Percentiles rank a stretch among this genome's conserved stretches.
Evolutionary conservation across 2,888 invertebrate species (phyloP).

Genomic region (Eumerus sabulonum): DNA sequence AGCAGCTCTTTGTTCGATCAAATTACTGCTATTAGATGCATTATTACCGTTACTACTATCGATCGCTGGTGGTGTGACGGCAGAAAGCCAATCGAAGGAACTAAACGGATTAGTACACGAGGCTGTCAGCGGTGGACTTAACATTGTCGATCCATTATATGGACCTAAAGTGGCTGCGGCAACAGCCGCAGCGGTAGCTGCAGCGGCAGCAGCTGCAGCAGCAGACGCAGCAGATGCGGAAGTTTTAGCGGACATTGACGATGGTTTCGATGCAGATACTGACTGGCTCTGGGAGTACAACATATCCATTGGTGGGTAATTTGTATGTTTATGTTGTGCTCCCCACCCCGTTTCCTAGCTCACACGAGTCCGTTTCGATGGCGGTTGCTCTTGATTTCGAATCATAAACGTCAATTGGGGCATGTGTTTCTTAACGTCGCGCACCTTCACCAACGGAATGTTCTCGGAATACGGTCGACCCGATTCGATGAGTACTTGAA

Average conservation of each 20-base stretch:
- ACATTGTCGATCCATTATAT: constrained; percentile 75
- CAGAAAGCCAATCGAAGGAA: constrained; percentile 70
- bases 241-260: constrained; percentile 69
- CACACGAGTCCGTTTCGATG: constrained; percentile 77
- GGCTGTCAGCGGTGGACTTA: constrained; percentile 76
- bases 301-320: constrained; percentile 74
- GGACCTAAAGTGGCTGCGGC: constrained; percentile 64
- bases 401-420: constrained; percentile 93
- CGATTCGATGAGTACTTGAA: constrained; percentile 87
- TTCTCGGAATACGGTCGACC: constrained; percentile 88
- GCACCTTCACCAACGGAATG: constrained; percentile 89
- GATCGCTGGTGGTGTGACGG: constrained; percentile 71
- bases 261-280: constrained; percentile 68
- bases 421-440: constrained; percentile 91
- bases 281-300: constrained; percentile 78
- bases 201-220: constrained; percentile 66
- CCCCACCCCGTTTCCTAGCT: constrained; percentile 80
- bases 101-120: constrained; percentile 69
- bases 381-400: constrained; percentile 78
- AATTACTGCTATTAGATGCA: constrained; percentile 15
- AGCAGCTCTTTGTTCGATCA: constrained; percentile 75
- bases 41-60: constrained; percentile 44
- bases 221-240: constrained; percentile 68
- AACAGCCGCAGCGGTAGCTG: constrained; percentile 65
- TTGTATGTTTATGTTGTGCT: constrained; percentile 77